Evolutionary conservation across 2,888 invertebrate species (phyloP), one percentile per base, ranked within the genome.

Genomic region (Galerucella calmariensis): DNA sequence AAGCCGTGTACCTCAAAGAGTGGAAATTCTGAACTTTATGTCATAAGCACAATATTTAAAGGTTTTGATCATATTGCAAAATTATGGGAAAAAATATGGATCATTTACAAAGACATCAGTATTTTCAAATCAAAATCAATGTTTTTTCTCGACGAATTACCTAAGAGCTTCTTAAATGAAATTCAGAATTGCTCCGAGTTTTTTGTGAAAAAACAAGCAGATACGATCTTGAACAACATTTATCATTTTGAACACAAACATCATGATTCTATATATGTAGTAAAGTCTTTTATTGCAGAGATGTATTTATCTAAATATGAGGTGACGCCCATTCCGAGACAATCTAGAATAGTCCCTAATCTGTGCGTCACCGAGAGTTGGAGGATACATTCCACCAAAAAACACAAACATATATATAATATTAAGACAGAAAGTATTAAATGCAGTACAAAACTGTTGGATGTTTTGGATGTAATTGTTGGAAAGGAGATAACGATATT

Each of bases 1-100:
- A 98, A 98, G 85, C 98, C 98, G 0, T 93, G 92, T 0, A 95
- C 96, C 0, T 98, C 98, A n/a, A 95, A 96, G 84, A 93, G 94
- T 83, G 98, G 98, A 9, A 98, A 98, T 87, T 98, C 98, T 0
- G 98, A 98, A 88, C 92, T 95, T 0, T 98, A 98, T 84, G 90
- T 97, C 0, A 89, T 98, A 44, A 95, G 94, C 82, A 85, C 92
- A 41, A 88, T 89, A 27, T 94, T 90, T 83, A 89, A 89, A 79
- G 92, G 92, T 2, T 82, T 80, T 14, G 79, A 87, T 8, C 16
- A 71, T n/a, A 56, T 84, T 35, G 65, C 73, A 14, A 41, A 76
- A 8, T 73, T 86, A 46, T 85, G 84, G 84, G 70, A 80, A 4
- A 65, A 78, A 1, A 84, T 93, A 35, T 71, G 66, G 41, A 44